Percentiles rank a stretch among this genome's conserved stretches.
These are phyloP conservation scores for Ceyx margarethae DNA, from an alignment of 2,113 vertebrate species.

Conservation along the genomic window DNA sequence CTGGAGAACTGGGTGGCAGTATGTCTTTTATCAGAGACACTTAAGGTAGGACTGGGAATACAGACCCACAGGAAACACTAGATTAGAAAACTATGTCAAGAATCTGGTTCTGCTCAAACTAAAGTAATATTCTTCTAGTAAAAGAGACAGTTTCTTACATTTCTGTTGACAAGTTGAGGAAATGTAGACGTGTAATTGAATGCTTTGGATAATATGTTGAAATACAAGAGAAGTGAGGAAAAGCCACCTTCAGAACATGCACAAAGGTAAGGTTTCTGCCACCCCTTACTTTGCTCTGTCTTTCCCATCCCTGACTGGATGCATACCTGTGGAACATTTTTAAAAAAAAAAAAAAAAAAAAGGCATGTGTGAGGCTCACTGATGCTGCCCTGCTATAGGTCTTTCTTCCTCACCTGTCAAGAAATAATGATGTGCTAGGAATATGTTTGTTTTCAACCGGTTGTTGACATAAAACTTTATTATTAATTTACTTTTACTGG, in stretches of 20 bases:
- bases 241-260: neutral
- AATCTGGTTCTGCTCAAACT: constrained; percentile 12
- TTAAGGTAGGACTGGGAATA: neutral
- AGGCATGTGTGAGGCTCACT: neutral
- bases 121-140: neutral
- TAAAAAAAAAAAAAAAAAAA: neutral
- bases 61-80: neutral
- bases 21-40: constrained; percentile 25
- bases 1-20: neutral
- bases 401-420: neutral
- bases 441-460: constrained; percentile 10
- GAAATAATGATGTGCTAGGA: neutral
- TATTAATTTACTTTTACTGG: constrained; percentile 12
- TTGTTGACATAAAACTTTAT: neutral
- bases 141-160: neutral
- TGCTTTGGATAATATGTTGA: neutral
- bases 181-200: neutral
- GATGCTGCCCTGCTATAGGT: neutral
- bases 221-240: neutral
- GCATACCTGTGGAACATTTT: neutral
- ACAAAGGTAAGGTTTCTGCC: neutral
- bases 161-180: constrained; percentile 8
- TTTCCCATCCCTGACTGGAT: neutral
- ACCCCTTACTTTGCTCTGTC: neutral
- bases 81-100: constrained; percentile 31